Conservation (phyloP, 2,888 invertebrate species). For the Neria commutata region DNA sequence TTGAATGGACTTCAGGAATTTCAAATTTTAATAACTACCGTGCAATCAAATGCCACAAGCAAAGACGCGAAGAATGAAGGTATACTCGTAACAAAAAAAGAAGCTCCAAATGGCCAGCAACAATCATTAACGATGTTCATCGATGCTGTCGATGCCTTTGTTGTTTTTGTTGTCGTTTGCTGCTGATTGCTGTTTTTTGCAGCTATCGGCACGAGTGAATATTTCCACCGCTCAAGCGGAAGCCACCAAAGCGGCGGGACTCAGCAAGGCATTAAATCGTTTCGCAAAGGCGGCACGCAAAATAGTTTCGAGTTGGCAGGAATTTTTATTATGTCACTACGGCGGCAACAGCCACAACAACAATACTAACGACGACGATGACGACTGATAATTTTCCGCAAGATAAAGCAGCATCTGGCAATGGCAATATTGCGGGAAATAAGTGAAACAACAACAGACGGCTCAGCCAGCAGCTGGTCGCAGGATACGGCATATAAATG, state of each 20-base stretch:
- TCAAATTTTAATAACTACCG: too few relatives aligned
- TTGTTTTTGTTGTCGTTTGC: not conserved
- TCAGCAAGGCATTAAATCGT: not conserved
- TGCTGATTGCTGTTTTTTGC: not conserved
- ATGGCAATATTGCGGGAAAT: not conserved
- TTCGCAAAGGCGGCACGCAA: constrained; percentile 38
- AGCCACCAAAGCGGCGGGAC: not conserved
- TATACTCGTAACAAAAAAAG: too few relatives aligned
- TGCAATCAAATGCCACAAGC: too few relatives aligned
- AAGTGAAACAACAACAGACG: too few relatives aligned
- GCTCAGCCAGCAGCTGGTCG: too few relatives aligned
- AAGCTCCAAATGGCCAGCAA: not conserved
- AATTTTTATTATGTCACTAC: constrained; percentile 47
- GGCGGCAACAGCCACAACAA: constrained; percentile 6
- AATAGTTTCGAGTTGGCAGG: constrained; percentile 51
- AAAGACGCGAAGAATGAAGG: too few relatives aligned
- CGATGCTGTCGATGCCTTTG: not conserved
- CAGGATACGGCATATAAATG: too few relatives aligned
- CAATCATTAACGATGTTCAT: not conserved
- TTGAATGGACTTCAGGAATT: too few relatives aligned
- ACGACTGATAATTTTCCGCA: not conserved
- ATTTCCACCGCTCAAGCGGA: not conserved
- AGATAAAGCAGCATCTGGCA: not conserved
- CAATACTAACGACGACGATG: not conserved
- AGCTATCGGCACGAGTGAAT: too few relatives aligned